phyloP scores from a whole-genome alignment of 23 tunicate species.

The Styela plicata region DNA sequence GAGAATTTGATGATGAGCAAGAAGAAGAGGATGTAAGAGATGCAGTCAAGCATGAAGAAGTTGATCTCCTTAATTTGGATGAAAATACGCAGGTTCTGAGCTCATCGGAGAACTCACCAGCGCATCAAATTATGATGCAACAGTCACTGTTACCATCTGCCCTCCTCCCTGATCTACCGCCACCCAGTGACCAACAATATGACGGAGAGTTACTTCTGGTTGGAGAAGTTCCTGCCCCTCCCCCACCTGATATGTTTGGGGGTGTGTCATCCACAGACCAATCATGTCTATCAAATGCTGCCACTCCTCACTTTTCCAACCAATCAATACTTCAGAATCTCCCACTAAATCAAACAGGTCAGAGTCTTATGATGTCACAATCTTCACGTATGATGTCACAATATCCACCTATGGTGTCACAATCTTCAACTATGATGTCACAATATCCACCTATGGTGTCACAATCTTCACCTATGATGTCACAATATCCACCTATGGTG shows the following conservation, averaged over 20 bases:
- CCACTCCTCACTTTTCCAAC: not conserved
- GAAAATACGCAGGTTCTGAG: not conserved
- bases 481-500: not conserved
- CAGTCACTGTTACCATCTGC: not conserved
- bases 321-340: not conserved
- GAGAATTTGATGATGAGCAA: not conserved
- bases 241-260: conserved; percentile 4
- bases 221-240: conserved; percentile 4
- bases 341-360: not conserved
- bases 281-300: not conserved
- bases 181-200: conserved; percentile 10
- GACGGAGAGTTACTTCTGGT: conserved; percentile 8
- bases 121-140: conserved; percentile 13
- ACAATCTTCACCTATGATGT: no score
- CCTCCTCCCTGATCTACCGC: conserved; percentile 13
- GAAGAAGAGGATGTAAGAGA: not conserved
- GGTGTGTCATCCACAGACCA: not conserved
- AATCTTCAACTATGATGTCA: not conserved
- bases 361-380: not conserved
- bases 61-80: not conserved
- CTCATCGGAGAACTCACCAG: not conserved
- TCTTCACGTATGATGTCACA: not conserved
- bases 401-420: not conserved
- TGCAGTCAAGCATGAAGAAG: conserved; percentile 7
- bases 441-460: not conserved